Base-by-base conservation (phyloP, 1,140 invertebrate species). In the Lepidurus couesii region DNA sequence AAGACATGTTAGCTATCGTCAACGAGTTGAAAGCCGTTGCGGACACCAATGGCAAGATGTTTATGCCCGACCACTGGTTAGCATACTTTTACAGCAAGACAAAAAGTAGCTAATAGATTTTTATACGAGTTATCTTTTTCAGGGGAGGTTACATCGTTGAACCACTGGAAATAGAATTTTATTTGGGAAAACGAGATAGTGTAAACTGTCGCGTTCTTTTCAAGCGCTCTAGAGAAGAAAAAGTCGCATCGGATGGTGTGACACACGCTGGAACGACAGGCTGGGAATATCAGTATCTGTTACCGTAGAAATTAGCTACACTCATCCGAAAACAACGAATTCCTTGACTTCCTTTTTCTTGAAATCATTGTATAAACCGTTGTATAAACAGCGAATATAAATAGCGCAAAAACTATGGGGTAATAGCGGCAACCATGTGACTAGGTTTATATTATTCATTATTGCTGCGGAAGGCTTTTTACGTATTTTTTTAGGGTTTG, bases 161-260 rank as follows among this genome's bases (percentile, higher is more conserved):
- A 43, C 75, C 75, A 0, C 0, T 45, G 1, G 75, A 77, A 77
- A 77, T 77, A 16, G 75, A 77, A 47, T 77, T 77, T 77, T 77
- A 77, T 24, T 21, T 45, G 34, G 75, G 75, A 44, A 77, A 77
- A 42, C 75, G 75, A 9, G 75, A 77, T 21, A 47, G 42, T 26
- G 47, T 77, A 10, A 77, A 77, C 42, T 47, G 47, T 16, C 75
- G 75, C 44, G 75, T 77, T 26, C 75, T 44, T 77, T 77, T 77
- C 75, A 34, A 24, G 43, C 43, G 43, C 8, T 9, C 10, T 10
- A 11, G 47, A 21, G 75, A 47, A 44, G 26, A 4, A 34, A 34
- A 10, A 26, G 10, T 43, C 34, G 42, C 10, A 10, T 1, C 43
- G 13, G 43, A 44, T 21, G 16, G 47, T 34, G 16, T 42, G 16